phyloP scores from a whole-genome alignment of 2,113 vertebrate species.

The Aramus guarauna region DNA sequence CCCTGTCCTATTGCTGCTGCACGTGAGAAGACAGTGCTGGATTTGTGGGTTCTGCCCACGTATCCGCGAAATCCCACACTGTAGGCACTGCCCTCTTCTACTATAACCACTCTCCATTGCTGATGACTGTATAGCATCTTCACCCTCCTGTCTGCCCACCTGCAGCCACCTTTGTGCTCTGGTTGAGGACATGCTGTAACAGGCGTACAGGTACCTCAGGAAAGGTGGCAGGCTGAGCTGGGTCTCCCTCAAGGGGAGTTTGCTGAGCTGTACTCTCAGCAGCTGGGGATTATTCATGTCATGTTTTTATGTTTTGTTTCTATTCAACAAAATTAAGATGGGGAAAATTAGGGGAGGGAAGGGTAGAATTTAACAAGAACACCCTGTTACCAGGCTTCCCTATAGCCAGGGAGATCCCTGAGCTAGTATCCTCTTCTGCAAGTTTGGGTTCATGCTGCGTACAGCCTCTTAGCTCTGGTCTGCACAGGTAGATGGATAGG shows the following conservation, averaged over 20 bases:
- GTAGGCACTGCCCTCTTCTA: not conserved
- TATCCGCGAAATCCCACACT: not conserved
- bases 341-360: not conserved
- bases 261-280: not conserved
- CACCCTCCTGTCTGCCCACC: not conserved
- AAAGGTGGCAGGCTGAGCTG: not conserved
- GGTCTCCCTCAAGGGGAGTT: not conserved
- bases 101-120: rapidly evolving
- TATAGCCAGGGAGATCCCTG: not conserved
- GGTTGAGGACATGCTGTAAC: not conserved
- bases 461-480: not conserved
- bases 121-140: not conserved
- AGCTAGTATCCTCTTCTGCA: not conserved
- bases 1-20: not conserved
- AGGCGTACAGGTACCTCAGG: not conserved
- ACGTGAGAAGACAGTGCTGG: not conserved
- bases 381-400: not conserved
- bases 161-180: not conserved
- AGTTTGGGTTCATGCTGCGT: not conserved
- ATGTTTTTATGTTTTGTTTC: not conserved
- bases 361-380: not conserved
- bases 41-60: rapidly evolving
- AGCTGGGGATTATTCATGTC: not conserved
- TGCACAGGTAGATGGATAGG: not conserved
- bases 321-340: not conserved